phyloP scores from a whole-genome alignment of 2,797 vertebrate species.

The Anguilla obscura region DNA sequence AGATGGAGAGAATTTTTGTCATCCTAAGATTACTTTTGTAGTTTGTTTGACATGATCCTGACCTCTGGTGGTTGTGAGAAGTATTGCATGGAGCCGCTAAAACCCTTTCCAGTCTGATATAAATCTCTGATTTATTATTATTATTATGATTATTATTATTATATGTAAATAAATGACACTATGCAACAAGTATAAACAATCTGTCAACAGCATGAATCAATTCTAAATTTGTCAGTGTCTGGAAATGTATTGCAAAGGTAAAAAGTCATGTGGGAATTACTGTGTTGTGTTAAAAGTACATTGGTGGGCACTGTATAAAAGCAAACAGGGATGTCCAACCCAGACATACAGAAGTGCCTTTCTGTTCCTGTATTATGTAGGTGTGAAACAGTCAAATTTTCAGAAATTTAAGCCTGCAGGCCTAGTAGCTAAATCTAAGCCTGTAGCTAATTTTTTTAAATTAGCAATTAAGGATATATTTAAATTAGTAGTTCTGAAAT shows the following conservation, averaged over 20 bases:
- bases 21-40: background rate
- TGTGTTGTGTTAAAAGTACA: background rate
- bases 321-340: background rate
- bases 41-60: slow-evolving; percentile 20
- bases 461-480: too few species aligned
- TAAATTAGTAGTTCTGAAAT: too few species aligned
- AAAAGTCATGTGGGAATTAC: background rate
- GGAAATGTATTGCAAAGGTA: background rate
- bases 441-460: too few species aligned
- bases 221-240: background rate
- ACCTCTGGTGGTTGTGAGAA: slow-evolving; percentile 41
- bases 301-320: background rate
- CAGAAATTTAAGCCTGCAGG: background rate
- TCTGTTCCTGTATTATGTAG: background rate
- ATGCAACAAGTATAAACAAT: background rate
- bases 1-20: background rate
- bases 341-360: background rate
- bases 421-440: too few species aligned
- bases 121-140: background rate
- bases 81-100: slow-evolving; percentile 12
- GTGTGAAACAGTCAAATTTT: background rate
- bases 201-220: background rate
- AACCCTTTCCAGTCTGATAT: background rate
- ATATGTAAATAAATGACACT: background rate
- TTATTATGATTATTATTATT: background rate